phyloP scores from a whole-genome alignment of 2,797 vertebrate species.

The Smutsia gigantea region DNA sequence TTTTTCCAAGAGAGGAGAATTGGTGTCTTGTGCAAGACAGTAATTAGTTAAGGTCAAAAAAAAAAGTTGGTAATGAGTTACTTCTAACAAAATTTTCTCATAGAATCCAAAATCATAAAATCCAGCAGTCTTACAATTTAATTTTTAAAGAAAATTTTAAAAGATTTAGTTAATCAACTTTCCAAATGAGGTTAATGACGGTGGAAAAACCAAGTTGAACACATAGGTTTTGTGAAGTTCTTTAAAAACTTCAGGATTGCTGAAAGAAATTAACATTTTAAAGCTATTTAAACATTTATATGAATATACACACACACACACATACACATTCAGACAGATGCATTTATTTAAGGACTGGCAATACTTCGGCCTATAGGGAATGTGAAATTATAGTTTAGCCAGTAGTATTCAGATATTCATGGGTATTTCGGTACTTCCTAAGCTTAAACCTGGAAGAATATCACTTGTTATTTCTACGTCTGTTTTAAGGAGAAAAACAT shows the following conservation, averaged over 20 bases:
- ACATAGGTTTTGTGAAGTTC: neutral
- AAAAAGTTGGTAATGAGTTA: neutral
- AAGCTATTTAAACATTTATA: neutral
- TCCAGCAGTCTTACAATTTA: neutral
- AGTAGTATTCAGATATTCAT: neutral
- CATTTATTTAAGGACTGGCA: neutral
- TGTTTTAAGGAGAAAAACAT: constrained; percentile 3
- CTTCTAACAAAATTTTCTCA: neutral
- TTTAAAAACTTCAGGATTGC: neutral
- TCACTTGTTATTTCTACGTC: neutral
- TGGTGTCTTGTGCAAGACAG: neutral
- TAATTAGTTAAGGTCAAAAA: neutral
- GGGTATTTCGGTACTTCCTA: no score
- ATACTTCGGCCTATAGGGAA: neutral
- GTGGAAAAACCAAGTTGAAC: neutral
- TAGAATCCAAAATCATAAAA: constrained; percentile 6
- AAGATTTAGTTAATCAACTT: neutral
- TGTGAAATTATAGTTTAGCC: neutral
- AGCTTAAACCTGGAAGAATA: neutral
- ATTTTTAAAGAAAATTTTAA: constrained; percentile 16
- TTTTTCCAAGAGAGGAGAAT: neutral
- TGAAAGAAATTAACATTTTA: constrained; percentile 16
- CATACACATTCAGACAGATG: neutral
- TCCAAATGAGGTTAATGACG: neutral
- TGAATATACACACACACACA: neutral